Conservation (phyloP, 1,140 invertebrate species). For the Oscheius sp. region DNA sequence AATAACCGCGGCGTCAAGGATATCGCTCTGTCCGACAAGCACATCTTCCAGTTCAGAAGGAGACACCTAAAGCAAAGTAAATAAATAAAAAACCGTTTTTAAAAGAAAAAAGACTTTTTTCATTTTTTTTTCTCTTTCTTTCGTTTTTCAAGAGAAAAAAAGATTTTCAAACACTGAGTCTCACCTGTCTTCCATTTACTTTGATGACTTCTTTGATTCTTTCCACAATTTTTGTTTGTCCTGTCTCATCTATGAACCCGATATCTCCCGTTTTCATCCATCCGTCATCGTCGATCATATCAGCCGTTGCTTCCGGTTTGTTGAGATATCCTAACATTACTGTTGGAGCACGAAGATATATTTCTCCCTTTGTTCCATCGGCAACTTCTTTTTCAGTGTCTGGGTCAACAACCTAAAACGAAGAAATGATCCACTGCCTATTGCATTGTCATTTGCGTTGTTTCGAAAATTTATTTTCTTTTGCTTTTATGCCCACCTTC, state of each 20-base stretch:
- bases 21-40: constrained; percentile 71
- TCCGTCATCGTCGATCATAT: constrained; percentile 71
- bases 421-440: no score
- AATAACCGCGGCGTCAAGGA: constrained; percentile 77
- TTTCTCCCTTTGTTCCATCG: constrained; percentile 32
- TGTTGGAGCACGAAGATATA: constrained; percentile 60
- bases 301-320: constrained; percentile 72
- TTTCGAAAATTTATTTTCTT: no score
- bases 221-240: constrained; percentile 73
- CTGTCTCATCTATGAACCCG: constrained; percentile 72
- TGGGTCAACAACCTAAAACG: constrained; percentile 59
- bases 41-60: constrained; percentile 82
- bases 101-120: no score
- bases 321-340: constrained; percentile 71
- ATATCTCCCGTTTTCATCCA: constrained; percentile 81
- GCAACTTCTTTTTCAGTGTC: constrained; percentile 49
- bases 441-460: no score
- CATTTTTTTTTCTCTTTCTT: no score
- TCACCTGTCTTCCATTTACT: constrained; percentile 75
- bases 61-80: no score
- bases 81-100: no score
- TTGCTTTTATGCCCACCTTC: no score
- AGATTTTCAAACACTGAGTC: no score
- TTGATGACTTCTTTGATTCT: constrained; percentile 85
- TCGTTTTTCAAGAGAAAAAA: no score